Conservation (phyloP, 2,113 vertebrate species). For the Hippocampus abdominalis region DNA sequence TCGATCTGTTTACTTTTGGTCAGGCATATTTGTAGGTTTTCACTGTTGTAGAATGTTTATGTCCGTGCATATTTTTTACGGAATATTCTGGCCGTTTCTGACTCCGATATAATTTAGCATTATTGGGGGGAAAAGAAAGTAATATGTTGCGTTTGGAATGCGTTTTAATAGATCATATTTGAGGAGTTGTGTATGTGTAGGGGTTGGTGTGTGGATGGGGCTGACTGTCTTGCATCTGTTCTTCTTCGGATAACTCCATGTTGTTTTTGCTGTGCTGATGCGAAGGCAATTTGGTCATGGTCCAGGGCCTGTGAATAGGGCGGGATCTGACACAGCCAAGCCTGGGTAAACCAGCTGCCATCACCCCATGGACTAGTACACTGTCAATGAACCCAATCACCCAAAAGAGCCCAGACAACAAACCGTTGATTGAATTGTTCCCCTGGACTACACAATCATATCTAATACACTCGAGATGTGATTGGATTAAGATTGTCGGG, state of each 20-base stretch:
- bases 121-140: background rate
- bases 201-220: constrained; percentile 26
- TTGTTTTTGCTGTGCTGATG: constrained; percentile 70
- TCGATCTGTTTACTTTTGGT: background rate
- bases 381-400: constrained; percentile 21
- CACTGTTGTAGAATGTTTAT: background rate
- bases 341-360: constrained; percentile 58
- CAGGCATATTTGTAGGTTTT: background rate
- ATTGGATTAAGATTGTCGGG: constrained; percentile 15
- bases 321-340: constrained; percentile 33
- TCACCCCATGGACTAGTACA: constrained; percentile 22
- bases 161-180: background rate
- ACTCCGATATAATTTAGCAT: background rate
- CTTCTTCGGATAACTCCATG: constrained; percentile 65
- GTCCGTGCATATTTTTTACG: too few species aligned
- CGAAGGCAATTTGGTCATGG: constrained; percentile 62
- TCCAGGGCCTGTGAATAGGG: constrained; percentile 61
- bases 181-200: constrained; percentile 11
- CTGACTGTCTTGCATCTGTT: constrained; percentile 53
- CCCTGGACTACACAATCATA: constrained; percentile 16
- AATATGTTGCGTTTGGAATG: background rate
- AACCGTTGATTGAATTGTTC: constrained; percentile 13
- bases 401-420: constrained; percentile 8
- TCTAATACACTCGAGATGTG: constrained; percentile 2
- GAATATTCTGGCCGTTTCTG: background rate